Evolutionary conservation across 2,888 invertebrate genomes (phyloP).

Genomic region (Tenthredo notha): DNA sequence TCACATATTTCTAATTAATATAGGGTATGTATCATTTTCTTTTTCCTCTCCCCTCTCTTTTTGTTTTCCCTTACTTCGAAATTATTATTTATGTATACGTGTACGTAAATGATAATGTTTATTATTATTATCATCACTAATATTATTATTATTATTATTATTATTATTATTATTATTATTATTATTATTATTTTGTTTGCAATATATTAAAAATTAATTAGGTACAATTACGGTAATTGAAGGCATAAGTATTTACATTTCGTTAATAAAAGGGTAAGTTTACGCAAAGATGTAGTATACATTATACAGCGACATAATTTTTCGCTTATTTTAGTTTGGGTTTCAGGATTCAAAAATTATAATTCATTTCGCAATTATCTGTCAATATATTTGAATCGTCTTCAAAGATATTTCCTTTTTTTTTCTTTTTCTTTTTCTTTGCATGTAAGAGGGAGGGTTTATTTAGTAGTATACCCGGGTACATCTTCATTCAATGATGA

Average conservation of each 20-base stretch:
- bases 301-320: not conserved
- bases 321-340: not conserved
- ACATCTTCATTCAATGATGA: conserved; percentile 3
- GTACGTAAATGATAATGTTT: conserved; percentile 37
- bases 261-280: not conserved
- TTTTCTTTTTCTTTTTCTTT: not conserved
- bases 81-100: conserved; percentile 1
- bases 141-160: not conserved
- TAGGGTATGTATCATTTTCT: conserved; percentile 22
- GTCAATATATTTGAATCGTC: not conserved
- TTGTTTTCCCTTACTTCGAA: not conserved
- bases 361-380: not conserved
- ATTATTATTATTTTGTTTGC: conserved; percentile 68
- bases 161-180: conserved; percentile 9
- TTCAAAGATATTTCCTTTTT: not conserved
- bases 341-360: not conserved
- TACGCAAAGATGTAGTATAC: not conserved
- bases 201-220: conserved; percentile 77
- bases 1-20: not conserved
- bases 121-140: not conserved
- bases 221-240: conserved; percentile 73
- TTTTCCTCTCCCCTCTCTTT: not conserved
- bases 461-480: not conserved
- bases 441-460: not conserved
- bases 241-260: conserved; percentile 73